A percentile compares a stretch with the other conserved stretches of the same genome.
Evolutionary conservation across 1,140 invertebrate genomes (phyloP).

Genomic region (Lithobius niger): DNA sequence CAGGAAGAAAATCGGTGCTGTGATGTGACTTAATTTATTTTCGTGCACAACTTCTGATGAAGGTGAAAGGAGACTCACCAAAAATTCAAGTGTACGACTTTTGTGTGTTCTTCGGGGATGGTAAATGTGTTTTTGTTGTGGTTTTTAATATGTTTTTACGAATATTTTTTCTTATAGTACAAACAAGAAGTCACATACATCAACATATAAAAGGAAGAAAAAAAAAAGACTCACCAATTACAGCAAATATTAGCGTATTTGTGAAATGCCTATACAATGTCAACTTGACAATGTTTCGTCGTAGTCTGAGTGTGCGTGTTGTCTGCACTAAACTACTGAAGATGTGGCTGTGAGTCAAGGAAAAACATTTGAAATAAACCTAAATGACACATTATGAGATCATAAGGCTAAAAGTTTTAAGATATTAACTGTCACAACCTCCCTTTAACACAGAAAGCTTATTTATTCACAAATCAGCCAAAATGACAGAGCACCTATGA

Average conservation of each 20-base stretch:
- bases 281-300: slow-evolving; percentile 77
- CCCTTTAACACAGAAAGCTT: too few relatives aligned
- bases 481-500: too few relatives aligned
- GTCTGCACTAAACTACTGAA: slow-evolving; percentile 68
- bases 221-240: slow-evolving; percentile 40
- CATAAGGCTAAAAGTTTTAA: too few relatives aligned
- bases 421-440: too few relatives aligned
- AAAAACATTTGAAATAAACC: too few relatives aligned
- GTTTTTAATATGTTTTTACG: neutral
- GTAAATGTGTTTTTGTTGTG: neutral
- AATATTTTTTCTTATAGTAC: neutral
- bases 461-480: too few relatives aligned
- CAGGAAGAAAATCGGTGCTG: too few relatives aligned
- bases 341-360: too few relatives aligned
- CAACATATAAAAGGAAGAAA: slow-evolving; percentile 10
- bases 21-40: too few relatives aligned
- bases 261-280: slow-evolving; percentile 82
- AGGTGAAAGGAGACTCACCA: neutral
- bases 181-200: neutral
- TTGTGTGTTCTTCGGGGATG: too few relatives aligned
- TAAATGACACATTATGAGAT: too few relatives aligned
- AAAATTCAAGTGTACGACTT: too few relatives aligned
- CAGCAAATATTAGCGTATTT: slow-evolving; percentile 78
- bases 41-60: neutral
- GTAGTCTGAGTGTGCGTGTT: slow-evolving; percentile 65